These are phyloP conservation scores for Phengaris alcon DNA, from an alignment of 2,888 invertebrate species.

Conservation along the genomic window DNA sequence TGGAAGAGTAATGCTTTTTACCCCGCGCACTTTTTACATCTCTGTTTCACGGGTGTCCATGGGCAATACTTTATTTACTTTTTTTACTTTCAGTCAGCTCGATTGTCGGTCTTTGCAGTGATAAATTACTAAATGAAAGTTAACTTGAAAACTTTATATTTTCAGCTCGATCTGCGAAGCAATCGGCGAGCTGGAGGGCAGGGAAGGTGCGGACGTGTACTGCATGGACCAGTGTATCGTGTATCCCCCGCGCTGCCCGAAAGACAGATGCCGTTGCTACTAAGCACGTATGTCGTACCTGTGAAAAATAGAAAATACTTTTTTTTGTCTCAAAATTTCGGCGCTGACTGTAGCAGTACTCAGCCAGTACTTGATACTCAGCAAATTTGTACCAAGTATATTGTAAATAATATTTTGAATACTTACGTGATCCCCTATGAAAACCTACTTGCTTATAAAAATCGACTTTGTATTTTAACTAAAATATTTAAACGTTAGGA, in stretches of 20 bases:
- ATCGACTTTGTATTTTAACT: background rate
- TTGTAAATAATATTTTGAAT: slow-evolving; percentile 14
- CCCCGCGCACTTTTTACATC: too few species aligned
- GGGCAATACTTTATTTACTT: too few species aligned
- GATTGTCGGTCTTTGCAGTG: too few species aligned
- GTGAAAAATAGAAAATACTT: slow-evolving; percentile 13
- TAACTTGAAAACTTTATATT: slow-evolving; percentile 31
- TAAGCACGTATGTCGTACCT: slow-evolving; percentile 22
- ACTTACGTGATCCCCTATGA: background rate
- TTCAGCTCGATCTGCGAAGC: slow-evolving; percentile 89
- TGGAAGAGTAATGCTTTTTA: too few species aligned
- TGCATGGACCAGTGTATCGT: slow-evolving; percentile 93
- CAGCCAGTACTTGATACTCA: background rate
- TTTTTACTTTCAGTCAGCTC: too few species aligned
- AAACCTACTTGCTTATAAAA: background rate
- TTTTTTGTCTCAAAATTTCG: background rate
- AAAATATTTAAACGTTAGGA: background rate
- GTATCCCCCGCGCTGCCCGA: slow-evolving; percentile 85
- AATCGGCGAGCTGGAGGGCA: slow-evolving; percentile 85
- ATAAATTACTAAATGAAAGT: too few species aligned
- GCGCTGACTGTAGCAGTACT: background rate
- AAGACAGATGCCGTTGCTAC: slow-evolving; percentile 85
- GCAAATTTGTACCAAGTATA: background rate
- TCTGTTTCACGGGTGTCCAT: too few species aligned
- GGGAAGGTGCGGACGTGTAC: slow-evolving; percentile 88